Base-by-base conservation (phyloP, 2,113 vertebrate species). In the Megaceryle maxima region DNA sequence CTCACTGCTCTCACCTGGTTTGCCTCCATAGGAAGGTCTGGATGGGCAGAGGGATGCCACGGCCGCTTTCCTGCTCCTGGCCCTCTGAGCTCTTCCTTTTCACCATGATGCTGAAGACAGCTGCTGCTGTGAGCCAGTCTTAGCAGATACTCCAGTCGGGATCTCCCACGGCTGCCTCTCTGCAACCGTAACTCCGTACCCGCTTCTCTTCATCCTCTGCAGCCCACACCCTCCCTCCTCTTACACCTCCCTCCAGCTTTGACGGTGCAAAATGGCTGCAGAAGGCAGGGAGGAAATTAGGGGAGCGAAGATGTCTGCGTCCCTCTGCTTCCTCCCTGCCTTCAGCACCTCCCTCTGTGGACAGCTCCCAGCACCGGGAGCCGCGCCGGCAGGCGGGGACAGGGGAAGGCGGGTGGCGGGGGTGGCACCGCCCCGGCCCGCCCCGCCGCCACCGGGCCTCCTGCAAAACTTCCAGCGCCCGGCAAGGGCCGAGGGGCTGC, bases 11-110 rank as follows among this genome's bases (percentile, higher is more conserved):
- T 96, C 95, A 99, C 99, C 99, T 99, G 98, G 99, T 99, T 78
- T 99, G 99, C 96, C 99, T 98, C 99, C 99, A 99, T 1, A 99
- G 96, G 97, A 99, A 99, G 98, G 99, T 99, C 98, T 99, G 99
- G 97, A 99, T 99, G 73, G 99, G 99, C 80, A 99, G 98, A 44
- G 99, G 99, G 94, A 99, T 98, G 78, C 99, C 99, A 68, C 99
- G 98, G 96, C 98, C 98, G 94, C 98, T 98, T 96, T 99, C 99
- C 96, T 98, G 99, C 95, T 99, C 99, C 96, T 98, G 98, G 37
- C 99, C 99, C 94, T 99, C 99, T 29, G 99, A 97, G 98, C 99
- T 99, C 94, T 99, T 99, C 97, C 99, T 98, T 97, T 99, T 99
- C 98, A 99, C 99, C 99, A 99, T 99, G 92, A 96, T 98, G 97